Base-by-base conservation (phyloP, 2,113 vertebrate species). In the Stomatorhinus ivindoensis region DNA sequence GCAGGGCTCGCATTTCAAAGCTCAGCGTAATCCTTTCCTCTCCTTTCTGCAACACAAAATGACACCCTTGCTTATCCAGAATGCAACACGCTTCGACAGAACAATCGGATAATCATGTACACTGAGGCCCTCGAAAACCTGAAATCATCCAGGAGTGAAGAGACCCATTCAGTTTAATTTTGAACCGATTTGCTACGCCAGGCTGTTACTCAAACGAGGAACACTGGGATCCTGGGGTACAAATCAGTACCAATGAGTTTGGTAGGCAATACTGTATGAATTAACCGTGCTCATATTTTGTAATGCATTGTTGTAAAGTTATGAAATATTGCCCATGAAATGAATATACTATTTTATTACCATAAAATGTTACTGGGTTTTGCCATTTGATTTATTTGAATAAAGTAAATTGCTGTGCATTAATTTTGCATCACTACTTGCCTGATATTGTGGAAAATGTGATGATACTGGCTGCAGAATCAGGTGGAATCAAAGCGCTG, bases 11-110 rank as follows among this genome's bases (percentile, higher is more conserved):
- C 51, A 50, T 47, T 86, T 89, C 58, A 86, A 47, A 84, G 39
- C 44, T 31, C 27, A 65, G 50, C n/a, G 76, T 73, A 86, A 89
- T 89, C 84, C 42, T 50, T 86, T 89, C 83, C 89, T 86, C 80
- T 80, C 42, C 35, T n/a, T 48, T 48, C 84, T 35, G 42, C 44
- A 83, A 89, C 82, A 89, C 73, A 83, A 61, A 85, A 35, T 84
- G 83, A 89, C 58, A 89, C 53, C 50, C 35, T 82, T 51, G 83
- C n/a, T 42, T 86, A 89, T 86, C 82, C 82, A 86, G 27, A 61
- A 53, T 35, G 83, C n/a, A 65, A 50, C 31, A 8, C 51, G 55
- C 24, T 47, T 69, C 31, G 47, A 21, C 76, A 47, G 27, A 47
- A 85, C 44, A 89, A 65, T 89, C 82, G 21, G 51, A 13, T 87